Percentiles rank a stretch among this genome's conserved stretches.
phyloP scores from a whole-genome alignment of 2,888 invertebrate genomes.

The Caenorhabditis zanzibari region DNA sequence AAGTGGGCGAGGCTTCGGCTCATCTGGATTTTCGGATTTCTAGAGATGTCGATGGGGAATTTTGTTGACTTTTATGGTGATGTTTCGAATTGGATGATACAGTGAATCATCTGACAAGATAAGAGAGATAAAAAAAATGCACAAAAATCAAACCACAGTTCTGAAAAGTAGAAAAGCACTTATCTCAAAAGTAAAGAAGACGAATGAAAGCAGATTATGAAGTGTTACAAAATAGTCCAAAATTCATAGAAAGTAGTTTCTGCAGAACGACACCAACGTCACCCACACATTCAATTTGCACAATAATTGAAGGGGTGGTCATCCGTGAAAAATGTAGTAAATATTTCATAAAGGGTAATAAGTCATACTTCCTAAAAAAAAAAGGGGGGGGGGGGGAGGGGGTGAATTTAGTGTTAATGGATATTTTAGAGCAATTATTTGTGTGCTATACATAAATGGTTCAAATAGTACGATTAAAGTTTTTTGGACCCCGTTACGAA shows the following conservation, averaged over 20 bases:
- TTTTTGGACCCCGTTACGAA: too few relatives aligned
- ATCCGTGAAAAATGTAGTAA: constrained; percentile 7
- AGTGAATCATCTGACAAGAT: constrained; percentile 7
- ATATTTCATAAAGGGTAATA: constrained; percentile 13
- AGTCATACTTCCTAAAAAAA: constrained; percentile 11
- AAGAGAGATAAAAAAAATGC: too few relatives aligned
- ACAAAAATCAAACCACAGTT: neutral
- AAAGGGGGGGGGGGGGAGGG: too few relatives aligned
- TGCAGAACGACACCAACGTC: neutral
- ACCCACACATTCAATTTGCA: constrained; percentile 9
- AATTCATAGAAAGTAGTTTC: too few relatives aligned
- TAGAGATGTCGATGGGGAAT: neutral
- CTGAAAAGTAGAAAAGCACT: neutral
- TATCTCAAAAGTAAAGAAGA: neutral
- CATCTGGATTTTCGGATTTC: constrained; percentile 48
- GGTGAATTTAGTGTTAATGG: too few relatives aligned
- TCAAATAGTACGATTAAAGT: too few relatives aligned
- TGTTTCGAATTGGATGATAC: constrained; percentile 28
- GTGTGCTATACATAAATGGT: too few relatives aligned
- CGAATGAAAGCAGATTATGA: too few relatives aligned
- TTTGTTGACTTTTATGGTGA: constrained; percentile 27
- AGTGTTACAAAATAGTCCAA: too few relatives aligned
- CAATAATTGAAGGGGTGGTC: neutral
- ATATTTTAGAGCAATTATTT: too few relatives aligned
- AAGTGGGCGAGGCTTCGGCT: constrained; percentile 35